These are phyloP conservation scores for Actenoides lindsayi DNA, from an alignment of 2,113 vertebrate genomes.

Conservation along the genomic window DNA sequence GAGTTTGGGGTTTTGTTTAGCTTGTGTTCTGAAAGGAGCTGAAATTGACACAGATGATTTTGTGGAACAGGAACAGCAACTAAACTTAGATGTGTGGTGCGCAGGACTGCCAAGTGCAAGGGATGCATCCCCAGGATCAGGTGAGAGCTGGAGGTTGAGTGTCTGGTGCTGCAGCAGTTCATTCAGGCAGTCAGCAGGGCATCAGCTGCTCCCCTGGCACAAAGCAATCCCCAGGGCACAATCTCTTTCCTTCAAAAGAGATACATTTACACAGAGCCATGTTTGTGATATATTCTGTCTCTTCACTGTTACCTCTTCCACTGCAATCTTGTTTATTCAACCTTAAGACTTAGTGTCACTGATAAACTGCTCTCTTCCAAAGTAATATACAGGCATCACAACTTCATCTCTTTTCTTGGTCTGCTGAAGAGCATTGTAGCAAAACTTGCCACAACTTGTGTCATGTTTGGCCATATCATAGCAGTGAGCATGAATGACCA, in stretches of 20 bases:
- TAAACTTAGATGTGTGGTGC: not conserved
- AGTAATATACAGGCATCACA: not conserved
- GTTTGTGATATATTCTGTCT: not conserved
- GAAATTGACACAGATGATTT: conserved; percentile 40
- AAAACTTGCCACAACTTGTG: not conserved
- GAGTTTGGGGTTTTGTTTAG: not conserved
- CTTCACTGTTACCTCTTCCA: not conserved
- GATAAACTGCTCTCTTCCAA: not conserved
- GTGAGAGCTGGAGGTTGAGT: not conserved
- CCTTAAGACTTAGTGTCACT: not conserved
- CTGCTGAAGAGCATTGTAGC: not conserved
- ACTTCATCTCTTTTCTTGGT: not conserved
- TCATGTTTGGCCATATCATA: not conserved
- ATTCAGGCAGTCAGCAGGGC: not conserved
- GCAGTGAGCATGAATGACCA: not conserved
- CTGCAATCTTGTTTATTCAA: not conserved
- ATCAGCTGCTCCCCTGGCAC: not conserved
- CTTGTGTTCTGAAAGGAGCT: conserved; percentile 1
- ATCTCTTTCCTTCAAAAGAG: not conserved
- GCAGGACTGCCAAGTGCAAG: not conserved
- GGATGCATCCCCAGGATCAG: not conserved
- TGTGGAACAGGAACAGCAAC: not conserved
- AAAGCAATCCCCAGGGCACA: not conserved
- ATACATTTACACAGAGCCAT: not conserved
- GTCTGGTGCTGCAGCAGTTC: not conserved